Conservation (phyloP, 2,113 vertebrate genomes). For the Chascanopsetta lugubris region DNA sequence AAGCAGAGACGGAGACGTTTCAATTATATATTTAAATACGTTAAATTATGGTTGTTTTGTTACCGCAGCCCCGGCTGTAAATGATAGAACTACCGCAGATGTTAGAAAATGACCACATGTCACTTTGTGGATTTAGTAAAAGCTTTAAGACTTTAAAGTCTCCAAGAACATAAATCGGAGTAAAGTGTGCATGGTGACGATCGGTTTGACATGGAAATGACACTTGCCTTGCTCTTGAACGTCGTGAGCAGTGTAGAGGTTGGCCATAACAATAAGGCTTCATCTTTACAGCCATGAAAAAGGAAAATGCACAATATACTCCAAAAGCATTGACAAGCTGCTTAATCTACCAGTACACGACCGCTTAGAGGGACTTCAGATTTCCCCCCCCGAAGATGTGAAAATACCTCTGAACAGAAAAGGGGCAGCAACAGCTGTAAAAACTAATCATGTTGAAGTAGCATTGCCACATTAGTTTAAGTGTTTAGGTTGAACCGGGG, state of each 20-base stretch:
- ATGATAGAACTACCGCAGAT: constrained; percentile 7
- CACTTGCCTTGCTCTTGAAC: no score
- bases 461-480: no score
- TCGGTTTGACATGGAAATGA: no score
- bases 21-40: background rate
- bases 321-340: no score
- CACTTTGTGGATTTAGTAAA: constrained; percentile 6
- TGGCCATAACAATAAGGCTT: no score
- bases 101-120: constrained; percentile 1
- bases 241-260: no score
- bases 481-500: background rate
- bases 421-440: constrained; percentile 6
- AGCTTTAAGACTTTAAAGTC: constrained; percentile 6
- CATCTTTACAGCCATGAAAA: no score
- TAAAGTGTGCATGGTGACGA: background rate
- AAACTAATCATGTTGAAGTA: constrained; percentile 22
- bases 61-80: background rate
- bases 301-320: no score
- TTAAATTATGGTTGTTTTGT: background rate
- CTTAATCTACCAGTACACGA: no score
- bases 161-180: background rate
- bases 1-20: background rate
- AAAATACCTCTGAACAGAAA: background rate
- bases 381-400: background rate
- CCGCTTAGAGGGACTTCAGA: no score